A percentile compares a stretch with the other conserved stretches of the same genome.
These are phyloP conservation scores for Tigriopus californicus DNA, from an alignment of 2,888 invertebrate species.

Conservation along the genomic window DNA sequence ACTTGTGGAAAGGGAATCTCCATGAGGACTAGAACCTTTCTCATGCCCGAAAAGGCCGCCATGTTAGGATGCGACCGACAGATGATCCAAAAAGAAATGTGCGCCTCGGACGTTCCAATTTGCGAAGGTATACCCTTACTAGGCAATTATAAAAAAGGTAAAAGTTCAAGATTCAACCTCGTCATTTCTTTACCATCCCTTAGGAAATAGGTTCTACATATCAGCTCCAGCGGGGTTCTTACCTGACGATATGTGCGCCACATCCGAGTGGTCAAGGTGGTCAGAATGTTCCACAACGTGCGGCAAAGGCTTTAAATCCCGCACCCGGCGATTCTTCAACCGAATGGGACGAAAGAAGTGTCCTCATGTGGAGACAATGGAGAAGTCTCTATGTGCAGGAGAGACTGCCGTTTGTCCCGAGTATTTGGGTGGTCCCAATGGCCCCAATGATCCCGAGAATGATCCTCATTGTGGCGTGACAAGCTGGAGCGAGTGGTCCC, in stretches of 20 bases:
- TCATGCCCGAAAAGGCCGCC: constrained; percentile 36
- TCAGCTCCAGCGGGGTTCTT: constrained; percentile 7
- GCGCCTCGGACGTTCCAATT: constrained; percentile 47
- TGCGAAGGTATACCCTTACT: too few species aligned
- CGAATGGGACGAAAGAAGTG: constrained; percentile 61
- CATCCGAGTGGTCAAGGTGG: constrained; percentile 30
- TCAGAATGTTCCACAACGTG: constrained; percentile 31
- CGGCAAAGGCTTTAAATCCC: constrained; percentile 29
- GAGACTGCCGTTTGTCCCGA: background rate
- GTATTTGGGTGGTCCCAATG: background rate
- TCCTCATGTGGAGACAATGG: constrained; percentile 42
- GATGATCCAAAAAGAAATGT: constrained; percentile 62
- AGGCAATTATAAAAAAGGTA: too few species aligned
- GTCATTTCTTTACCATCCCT: too few species aligned
- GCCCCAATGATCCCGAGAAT: background rate
- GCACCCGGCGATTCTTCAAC: constrained; percentile 44
- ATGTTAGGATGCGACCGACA: constrained; percentile 49
- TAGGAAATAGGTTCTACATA: background rate
- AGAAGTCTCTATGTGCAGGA: constrained; percentile 21
- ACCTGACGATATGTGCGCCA: constrained; percentile 29
- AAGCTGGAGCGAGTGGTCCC: constrained; percentile 60
- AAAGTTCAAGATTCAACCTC: too few species aligned
- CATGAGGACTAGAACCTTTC: constrained; percentile 48
- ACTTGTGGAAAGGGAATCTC: constrained; percentile 70
- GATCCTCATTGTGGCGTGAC: constrained; percentile 43